Evolutionary conservation across 2,888 invertebrate species (phyloP).

Genomic region (Druceiella hillmani): DNA sequence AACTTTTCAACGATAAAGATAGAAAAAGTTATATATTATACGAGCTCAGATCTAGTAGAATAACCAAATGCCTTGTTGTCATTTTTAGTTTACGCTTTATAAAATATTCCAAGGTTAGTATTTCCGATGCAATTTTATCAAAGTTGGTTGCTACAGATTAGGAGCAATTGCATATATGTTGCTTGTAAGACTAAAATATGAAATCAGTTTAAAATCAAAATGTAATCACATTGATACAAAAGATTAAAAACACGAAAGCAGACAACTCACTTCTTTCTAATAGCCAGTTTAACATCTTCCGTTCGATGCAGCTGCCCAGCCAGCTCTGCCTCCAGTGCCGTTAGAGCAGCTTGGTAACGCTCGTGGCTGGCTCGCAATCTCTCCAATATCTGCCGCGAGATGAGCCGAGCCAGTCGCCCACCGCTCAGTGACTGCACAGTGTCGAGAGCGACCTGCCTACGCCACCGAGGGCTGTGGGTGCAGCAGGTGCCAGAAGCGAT

Average conservation of each 20-base stretch:
- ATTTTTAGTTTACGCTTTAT: no score
- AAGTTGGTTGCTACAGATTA: no score
- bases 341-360: slow-evolving; percentile 66
- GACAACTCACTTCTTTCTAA: slow-evolving; percentile 58
- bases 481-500: slow-evolving; percentile 42
- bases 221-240: no score
- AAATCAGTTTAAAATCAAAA: no score
- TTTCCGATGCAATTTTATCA: no score
- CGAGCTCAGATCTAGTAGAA: no score
- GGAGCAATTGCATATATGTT: no score
- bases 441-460: slow-evolving; percentile 61
- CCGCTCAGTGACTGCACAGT: slow-evolving; percentile 68
- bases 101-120: no score
- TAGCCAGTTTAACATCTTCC: slow-evolving; percentile 70
- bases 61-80: no score
- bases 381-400: slow-evolving; percentile 72
- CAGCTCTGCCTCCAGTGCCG: slow-evolving; percentile 64
- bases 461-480: slow-evolving; percentile 54
- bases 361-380: slow-evolving; percentile 72
- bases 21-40: no score
- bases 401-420: slow-evolving; percentile 62
- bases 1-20: no score
- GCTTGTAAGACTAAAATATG: no score
- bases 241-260: background rate
- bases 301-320: slow-evolving; percentile 70